These are phyloP conservation scores for Microcebus ravelobensis DNA, from an alignment of 2,113 vertebrate species.

Conservation along the genomic window DNA sequence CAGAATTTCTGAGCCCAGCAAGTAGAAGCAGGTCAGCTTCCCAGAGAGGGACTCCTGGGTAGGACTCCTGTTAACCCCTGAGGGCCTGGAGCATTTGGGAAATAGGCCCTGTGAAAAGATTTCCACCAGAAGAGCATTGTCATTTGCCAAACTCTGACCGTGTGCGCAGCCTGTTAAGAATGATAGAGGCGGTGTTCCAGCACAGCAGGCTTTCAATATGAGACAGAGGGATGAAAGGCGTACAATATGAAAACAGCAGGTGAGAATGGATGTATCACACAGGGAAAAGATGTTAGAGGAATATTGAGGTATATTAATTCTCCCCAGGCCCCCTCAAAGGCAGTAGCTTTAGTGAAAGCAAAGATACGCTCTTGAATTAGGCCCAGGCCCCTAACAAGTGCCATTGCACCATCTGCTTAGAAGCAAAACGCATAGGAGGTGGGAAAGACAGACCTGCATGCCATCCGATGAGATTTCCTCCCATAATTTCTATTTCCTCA, in stretches of 20 bases:
- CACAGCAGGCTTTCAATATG: slow-evolving; percentile 37
- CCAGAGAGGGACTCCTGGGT: neutral
- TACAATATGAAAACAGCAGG: slow-evolving; percentile 72
- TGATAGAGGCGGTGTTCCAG: slow-evolving; percentile 30
- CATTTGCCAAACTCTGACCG: neutral
- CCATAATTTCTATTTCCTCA: slow-evolving; percentile 25
- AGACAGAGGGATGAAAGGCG: slow-evolving; percentile 63
- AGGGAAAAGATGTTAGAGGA: slow-evolving; percentile 69
- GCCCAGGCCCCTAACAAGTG: slow-evolving; percentile 57
- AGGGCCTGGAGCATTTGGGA: slow-evolving; percentile 16
- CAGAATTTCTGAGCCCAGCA: neutral
- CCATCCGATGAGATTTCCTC: neutral
- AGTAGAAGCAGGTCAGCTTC: neutral
- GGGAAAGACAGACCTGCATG: neutral
- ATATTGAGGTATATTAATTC: slow-evolving; percentile 73
- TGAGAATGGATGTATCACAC: slow-evolving; percentile 55
- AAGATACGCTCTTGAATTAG: slow-evolving; percentile 38
- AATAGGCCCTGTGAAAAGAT: neutral
- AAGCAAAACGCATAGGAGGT: slow-evolving; percentile 56
- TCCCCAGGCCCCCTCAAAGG: slow-evolving; percentile 50
- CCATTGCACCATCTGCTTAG: slow-evolving; percentile 65
- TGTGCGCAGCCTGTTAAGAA: slow-evolving; percentile 56
- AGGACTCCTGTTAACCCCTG: neutral
- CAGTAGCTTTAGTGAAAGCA: slow-evolving; percentile 40
- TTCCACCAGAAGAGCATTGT: neutral